phyloP scores from a whole-genome alignment of 2,888 invertebrate species.

The Pediacus dermestoides region DNA sequence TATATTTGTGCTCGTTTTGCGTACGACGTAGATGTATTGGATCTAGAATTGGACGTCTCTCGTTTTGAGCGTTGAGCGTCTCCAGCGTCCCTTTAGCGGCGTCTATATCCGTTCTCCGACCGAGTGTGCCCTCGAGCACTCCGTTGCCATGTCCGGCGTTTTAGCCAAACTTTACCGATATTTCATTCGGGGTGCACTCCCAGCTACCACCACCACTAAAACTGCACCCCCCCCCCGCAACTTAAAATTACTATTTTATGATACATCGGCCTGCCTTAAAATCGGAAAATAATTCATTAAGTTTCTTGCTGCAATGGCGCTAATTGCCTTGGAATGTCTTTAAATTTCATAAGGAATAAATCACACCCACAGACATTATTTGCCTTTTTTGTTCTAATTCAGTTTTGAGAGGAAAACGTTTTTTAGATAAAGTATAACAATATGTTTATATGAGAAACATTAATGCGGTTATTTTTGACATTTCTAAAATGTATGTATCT shows the following conservation, averaged over 20 bases:
- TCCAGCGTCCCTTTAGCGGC: constrained; percentile 24
- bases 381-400: too few species aligned
- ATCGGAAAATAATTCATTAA: constrained; percentile 22
- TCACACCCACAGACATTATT: too few species aligned
- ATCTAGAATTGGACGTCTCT: constrained; percentile 36
- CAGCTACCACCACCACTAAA: constrained; percentile 6
- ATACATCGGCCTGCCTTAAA: constrained; percentile 21
- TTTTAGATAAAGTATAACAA: too few species aligned
- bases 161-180: constrained; percentile 41
- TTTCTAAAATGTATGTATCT: too few species aligned
- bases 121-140: constrained; percentile 33
- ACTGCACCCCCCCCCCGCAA: constrained; percentile 12
- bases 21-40: constrained; percentile 43
- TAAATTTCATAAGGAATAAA: constrained; percentile 2
- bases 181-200: constrained; percentile 35
- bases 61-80: constrained; percentile 20
- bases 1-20: constrained; percentile 43
- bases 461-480: too few species aligned
- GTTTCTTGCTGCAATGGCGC: constrained; percentile 4
- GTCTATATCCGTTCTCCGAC: constrained; percentile 30
- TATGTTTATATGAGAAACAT: too few species aligned
- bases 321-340: constrained; percentile 3
- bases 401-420: too few species aligned
- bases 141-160: constrained; percentile 42
- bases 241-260: constrained; percentile 24